A percentile compares a stretch with the other conserved stretches of the same genome.
Evolutionary conservation across 1,140 invertebrate species (phyloP).

Genomic region (Brachionus asplanchnoidis): DNA sequence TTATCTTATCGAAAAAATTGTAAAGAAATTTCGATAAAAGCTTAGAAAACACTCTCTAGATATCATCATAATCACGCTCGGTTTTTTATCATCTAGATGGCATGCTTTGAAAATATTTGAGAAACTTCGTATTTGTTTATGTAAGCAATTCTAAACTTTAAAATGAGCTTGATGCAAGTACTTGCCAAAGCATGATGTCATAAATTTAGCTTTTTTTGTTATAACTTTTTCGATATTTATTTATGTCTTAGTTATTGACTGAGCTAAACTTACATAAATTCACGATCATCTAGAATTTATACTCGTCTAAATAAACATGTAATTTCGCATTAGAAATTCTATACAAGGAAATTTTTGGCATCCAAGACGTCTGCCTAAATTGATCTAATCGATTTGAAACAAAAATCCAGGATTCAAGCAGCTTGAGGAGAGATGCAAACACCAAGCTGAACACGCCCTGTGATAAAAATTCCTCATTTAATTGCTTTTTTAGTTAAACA

Average conservation of each 20-base stretch:
- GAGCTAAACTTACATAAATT: neutral
- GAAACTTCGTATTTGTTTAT: neutral
- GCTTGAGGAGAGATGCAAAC: neutral
- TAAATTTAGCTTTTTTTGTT: neutral
- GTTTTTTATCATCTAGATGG: neutral
- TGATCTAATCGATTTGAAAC: neutral
- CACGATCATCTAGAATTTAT: neutral
- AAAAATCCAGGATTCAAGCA: neutral
- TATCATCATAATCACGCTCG: neutral
- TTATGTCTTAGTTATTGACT: neutral
- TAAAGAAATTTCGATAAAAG: neutral
- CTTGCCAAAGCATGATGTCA: neutral
- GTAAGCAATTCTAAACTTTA: neutral
- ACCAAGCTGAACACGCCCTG: neutral
- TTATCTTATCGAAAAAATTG: neutral
- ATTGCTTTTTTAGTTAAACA: neutral
- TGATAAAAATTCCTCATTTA: neutral
- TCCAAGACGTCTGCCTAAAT: neutral
- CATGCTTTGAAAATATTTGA: neutral
- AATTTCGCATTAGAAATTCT: neutral
- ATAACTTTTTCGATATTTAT: neutral
- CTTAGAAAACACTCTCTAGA: neutral
- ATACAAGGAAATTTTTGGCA: neutral
- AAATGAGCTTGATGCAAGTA: neutral
- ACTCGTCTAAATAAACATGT: neutral